A percentile compares a stretch with the other conserved stretches of the same genome.
Conservation (phyloP, 1,140 invertebrate genomes). For the Micrasema longulum region DNA sequence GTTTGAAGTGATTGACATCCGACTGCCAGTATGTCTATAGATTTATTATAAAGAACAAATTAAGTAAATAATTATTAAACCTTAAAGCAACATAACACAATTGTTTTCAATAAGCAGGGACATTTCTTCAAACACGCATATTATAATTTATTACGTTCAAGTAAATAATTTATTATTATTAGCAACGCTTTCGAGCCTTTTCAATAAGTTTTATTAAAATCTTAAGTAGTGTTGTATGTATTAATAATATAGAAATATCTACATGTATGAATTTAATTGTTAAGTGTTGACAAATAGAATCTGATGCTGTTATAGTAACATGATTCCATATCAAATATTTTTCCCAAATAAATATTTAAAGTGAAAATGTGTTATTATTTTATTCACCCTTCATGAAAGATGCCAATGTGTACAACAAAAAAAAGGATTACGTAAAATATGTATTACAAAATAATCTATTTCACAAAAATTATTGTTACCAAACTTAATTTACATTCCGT, state of each 20-base stretch:
- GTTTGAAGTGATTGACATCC: too few species aligned
- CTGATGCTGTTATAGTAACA: constrained; percentile 45
- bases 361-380: constrained; percentile 24
- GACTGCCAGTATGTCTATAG: too few species aligned
- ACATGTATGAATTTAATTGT: constrained; percentile 42
- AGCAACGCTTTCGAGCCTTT: constrained; percentile 35
- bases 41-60: too few species aligned
- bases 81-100: not conserved
- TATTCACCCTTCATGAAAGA: too few species aligned
- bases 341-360: constrained; percentile 54
- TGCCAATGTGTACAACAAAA: too few species aligned
- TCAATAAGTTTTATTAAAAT: constrained; percentile 1
- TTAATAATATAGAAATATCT: constrained; percentile 29
- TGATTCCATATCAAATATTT: constrained; percentile 55
- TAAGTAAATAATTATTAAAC: not conserved
- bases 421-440: too few species aligned
- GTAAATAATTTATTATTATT: constrained; percentile 6
- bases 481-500: too few species aligned
- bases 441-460: too few species aligned
- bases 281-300: constrained; percentile 52
- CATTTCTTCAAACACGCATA: constrained; percentile 5
- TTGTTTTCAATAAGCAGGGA: constrained; percentile 19
- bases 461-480: too few species aligned
- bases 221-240: not conserved
- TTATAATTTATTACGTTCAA: constrained; percentile 5